Conservation (phyloP, 2,113 vertebrate species). For the Dicerorhinus sumatrensis region DNA sequence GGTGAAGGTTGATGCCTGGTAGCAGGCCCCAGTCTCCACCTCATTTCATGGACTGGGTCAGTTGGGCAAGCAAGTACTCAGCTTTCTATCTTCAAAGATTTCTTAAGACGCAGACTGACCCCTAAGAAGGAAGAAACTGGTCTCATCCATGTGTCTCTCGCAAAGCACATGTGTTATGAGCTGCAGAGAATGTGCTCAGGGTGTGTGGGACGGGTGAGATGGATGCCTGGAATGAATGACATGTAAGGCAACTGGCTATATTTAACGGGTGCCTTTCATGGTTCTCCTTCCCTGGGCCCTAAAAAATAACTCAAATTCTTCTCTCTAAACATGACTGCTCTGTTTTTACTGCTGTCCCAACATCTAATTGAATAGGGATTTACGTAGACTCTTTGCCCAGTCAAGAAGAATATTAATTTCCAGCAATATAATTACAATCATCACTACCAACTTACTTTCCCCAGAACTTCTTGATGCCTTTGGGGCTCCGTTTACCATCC, state of each 20-base stretch:
- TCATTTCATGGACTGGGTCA: background rate
- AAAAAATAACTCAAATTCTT: background rate
- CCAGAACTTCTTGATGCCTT: conserved; percentile 97
- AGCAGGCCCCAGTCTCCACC: background rate
- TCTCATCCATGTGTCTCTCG: background rate
- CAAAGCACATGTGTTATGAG: background rate
- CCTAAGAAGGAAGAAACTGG: background rate
- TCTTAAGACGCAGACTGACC: background rate
- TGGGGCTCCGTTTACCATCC: conserved; percentile 94
- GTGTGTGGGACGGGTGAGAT: too few relatives aligned
- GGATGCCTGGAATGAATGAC: background rate
- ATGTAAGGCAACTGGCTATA: background rate
- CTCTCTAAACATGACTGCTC: background rate
- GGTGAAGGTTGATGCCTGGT: background rate
- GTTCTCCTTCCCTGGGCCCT: background rate
- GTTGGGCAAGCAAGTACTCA: background rate
- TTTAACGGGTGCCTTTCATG: background rate
- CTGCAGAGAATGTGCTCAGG: background rate
- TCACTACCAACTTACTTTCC: conserved; percentile 93
- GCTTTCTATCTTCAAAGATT: conserved; percentile 5
- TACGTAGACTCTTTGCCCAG: background rate
- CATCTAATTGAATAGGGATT: background rate
- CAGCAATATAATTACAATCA: background rate
- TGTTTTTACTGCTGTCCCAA: background rate
- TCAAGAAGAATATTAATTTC: background rate